A percentile compares a stretch with the other conserved stretches of the same genome.
These are phyloP conservation scores for Ormyrus thymus DNA, from an alignment of 2,888 invertebrate genomes.

Conservation along the genomic window DNA sequence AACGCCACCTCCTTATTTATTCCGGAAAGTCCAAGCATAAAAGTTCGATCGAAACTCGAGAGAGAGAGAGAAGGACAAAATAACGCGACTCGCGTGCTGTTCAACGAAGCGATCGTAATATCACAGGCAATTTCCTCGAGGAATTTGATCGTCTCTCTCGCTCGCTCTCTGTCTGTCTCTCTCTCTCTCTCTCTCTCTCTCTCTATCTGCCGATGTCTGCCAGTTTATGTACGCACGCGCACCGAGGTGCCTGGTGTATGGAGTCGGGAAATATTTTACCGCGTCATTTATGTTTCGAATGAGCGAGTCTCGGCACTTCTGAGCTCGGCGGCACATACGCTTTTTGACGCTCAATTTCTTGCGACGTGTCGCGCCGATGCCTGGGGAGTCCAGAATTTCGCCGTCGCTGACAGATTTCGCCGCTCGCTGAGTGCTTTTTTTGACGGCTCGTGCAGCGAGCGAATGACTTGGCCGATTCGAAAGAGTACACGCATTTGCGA, in stretches of 20 bases:
- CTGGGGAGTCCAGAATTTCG: background rate
- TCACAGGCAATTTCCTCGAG: conserved; percentile 69
- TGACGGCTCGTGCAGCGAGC: no score
- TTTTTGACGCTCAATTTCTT: conserved; percentile 41
- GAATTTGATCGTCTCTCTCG: conserved; percentile 66
- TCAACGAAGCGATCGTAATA: conserved; percentile 64
- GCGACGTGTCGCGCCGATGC: background rate
- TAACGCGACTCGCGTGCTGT: conserved; percentile 44
- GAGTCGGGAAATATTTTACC: conserved; percentile 66
- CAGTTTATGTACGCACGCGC: background rate
- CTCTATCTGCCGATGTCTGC: no score
- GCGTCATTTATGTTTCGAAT: conserved; percentile 65
- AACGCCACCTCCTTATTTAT: conserved; percentile 22
- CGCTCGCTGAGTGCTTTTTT: background rate
- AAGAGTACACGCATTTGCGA: background rate
- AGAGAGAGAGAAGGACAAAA: conserved; percentile 27
- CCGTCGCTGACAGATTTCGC: conserved; percentile 13
- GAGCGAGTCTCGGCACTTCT: conserved; percentile 54
- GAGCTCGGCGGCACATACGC: conserved; percentile 38
- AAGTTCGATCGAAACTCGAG: conserved; percentile 41
- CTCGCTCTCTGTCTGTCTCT: background rate
- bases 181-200: background rate
- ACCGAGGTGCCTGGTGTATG: background rate
- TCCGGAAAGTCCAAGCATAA: conserved; percentile 39
- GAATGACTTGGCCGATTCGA: background rate